Conservation (phyloP, 2,888 invertebrate genomes). For the Caenorhabditis sp. region DNA sequence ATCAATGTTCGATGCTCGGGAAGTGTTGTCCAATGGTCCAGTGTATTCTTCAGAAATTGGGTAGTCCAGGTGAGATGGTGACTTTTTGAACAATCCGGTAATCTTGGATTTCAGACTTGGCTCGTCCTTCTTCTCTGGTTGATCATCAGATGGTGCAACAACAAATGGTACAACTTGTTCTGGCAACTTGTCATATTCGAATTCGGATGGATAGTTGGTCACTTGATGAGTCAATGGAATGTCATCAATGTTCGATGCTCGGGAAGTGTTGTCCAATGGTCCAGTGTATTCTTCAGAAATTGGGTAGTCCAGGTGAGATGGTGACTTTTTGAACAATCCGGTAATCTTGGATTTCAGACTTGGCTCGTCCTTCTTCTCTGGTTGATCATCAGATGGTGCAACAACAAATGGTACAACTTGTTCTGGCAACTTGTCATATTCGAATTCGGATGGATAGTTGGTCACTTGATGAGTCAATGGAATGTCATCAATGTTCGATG, state of each 20-base stretch:
- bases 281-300: conserved; percentile 37
- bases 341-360: conserved; percentile 4
- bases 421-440: conserved; percentile 1
- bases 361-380: conserved; percentile 14
- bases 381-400: not conserved
- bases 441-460: conserved; percentile 25
- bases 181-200: too few species aligned
- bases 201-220: too few species aligned
- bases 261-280: conserved; percentile 23
- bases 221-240: conserved; percentile 15
- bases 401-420: not conserved
- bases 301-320: conserved; percentile 9
- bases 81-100: too few species aligned
- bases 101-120: too few species aligned
- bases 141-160: too few species aligned
- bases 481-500: conserved; percentile 36
- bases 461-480: conserved; percentile 38
- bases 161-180: too few species aligned
- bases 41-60: conserved; percentile 20
- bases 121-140: too few species aligned
- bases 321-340: conserved; percentile 1
- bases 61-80: too few species aligned
- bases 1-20: too few species aligned
- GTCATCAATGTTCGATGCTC: conserved; percentile 20
- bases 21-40: conserved; percentile 36